A percentile compares a stretch with the other conserved stretches of the same genome.
Evolutionary conservation across 2,113 vertebrate species (phyloP).

Genomic region (Lepisosteus oculatus): DNA sequence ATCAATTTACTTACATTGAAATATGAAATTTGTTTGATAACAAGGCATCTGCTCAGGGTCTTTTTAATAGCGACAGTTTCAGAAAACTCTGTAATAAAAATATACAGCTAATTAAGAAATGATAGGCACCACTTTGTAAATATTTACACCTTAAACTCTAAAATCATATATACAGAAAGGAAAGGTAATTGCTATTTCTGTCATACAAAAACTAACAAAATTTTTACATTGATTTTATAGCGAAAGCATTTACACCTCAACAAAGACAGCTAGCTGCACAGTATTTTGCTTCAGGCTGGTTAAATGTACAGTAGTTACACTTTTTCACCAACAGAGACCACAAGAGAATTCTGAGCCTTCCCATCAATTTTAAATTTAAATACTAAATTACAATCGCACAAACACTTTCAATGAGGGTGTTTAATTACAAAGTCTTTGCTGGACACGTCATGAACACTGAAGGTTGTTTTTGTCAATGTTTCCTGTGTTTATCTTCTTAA

Average conservation of each 20-base stretch:
- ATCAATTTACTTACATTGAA: constrained; percentile 80
- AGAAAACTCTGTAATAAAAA: constrained; percentile 21
- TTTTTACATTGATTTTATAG: not conserved
- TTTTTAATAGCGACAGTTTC: constrained; percentile 33
- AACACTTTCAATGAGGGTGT: not conserved
- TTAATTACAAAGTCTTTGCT: not conserved
- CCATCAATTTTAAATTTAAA: constrained; percentile 13
- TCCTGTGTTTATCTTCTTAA: no score
- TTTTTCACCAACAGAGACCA: not conserved
- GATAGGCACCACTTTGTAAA: not conserved
- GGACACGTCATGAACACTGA: no score
- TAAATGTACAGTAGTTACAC: not conserved
- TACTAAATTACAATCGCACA: constrained; percentile 2
- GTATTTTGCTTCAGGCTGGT: not conserved
- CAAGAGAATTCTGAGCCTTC: not conserved
- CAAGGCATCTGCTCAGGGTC: constrained; percentile 56
- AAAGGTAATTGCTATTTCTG: no score
- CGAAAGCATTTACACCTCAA: not conserved
- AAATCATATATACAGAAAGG: no score
- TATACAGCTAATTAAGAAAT: not conserved
- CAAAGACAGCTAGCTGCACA: not conserved
- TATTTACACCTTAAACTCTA: no score
- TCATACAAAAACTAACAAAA: not conserved
- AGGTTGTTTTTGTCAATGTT: no score
- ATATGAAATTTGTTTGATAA: constrained; percentile 71